Conservation (phyloP, 2,797 vertebrate species). For the Ciconia nigra region DNA sequence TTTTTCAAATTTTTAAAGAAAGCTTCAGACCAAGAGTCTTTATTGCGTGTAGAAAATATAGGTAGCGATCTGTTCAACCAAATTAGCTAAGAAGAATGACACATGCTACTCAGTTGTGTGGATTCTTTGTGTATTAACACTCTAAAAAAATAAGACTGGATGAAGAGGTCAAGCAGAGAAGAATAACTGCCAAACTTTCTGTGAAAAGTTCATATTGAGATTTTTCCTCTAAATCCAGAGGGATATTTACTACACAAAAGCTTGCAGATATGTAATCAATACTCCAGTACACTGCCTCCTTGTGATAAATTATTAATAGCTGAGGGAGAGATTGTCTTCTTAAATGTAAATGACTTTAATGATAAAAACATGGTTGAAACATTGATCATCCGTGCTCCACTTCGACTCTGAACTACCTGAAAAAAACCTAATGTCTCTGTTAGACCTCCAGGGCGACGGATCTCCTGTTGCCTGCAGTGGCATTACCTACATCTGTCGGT, state of each 20-base stretch:
- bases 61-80: not conserved
- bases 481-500: not conserved
- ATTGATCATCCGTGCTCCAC: constrained; percentile 62
- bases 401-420: not conserved
- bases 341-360: constrained; percentile 73
- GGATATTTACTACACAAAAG: constrained; percentile 58
- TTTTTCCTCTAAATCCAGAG: constrained; percentile 50
- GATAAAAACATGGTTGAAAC: constrained; percentile 68
- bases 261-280: constrained; percentile 62
- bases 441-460: not conserved
- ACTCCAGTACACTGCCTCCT: constrained; percentile 46
- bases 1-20: not conserved
- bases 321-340: constrained; percentile 57
- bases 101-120: not conserved
- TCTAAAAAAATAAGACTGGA: not conserved
- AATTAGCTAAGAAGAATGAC: not conserved
- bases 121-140: not conserved
- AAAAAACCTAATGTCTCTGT: not conserved
- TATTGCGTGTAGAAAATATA: not conserved
- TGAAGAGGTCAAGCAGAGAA: not conserved
- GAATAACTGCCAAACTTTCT: constrained; percentile 15
- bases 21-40: not conserved
- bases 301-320: constrained; percentile 74
- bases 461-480: not conserved
- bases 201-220: constrained; percentile 31